These are phyloP conservation scores for Chromis chromis DNA, from an alignment of 2,797 vertebrate species.

Conservation along the genomic window DNA sequence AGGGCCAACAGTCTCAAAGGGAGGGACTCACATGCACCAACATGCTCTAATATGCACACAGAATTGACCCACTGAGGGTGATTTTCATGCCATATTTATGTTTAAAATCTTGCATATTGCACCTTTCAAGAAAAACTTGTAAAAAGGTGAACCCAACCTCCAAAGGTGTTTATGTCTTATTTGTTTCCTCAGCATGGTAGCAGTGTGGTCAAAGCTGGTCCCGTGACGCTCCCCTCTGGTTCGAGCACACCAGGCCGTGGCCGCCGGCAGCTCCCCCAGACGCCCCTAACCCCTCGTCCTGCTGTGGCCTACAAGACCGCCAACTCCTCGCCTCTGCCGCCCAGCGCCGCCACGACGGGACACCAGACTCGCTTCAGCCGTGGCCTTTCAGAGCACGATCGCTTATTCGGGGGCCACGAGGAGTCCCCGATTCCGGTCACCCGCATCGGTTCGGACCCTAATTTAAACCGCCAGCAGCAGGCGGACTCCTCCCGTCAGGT, in stretches of 20 bases:
- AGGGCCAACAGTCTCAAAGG: too few species aligned
- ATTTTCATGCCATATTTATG: too few species aligned
- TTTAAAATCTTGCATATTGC: too few species aligned
- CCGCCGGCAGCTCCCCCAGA: constrained; percentile 96
- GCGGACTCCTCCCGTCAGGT: constrained; percentile 69
- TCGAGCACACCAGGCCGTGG: constrained; percentile 90
- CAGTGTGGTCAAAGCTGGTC: constrained; percentile 87
- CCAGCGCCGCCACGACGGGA: constrained; percentile 67
- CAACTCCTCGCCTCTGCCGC: constrained; percentile 91
- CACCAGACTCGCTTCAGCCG: constrained; percentile 87
- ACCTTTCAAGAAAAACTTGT: too few species aligned
- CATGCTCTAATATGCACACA: too few species aligned
- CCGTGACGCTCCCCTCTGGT: constrained; percentile 87
- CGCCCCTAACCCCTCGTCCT: constrained; percentile 94
- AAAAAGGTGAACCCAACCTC: too few species aligned
- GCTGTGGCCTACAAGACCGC: constrained; percentile 96
- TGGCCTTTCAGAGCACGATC: constrained; percentile 92
- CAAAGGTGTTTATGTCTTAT: neutral
- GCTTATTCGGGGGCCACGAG: constrained; percentile 78
- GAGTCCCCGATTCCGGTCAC: constrained; percentile 84
- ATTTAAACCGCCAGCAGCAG: constrained; percentile 83
- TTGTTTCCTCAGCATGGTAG: constrained; percentile 83
- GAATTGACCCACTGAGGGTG: too few species aligned
- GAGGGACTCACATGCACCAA: too few species aligned
- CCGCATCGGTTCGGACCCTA: constrained; percentile 91